These are phyloP conservation scores for Drosophila nigritarsus DNA, from an alignment of 2,888 invertebrate genomes.

Conservation along the genomic window DNA sequence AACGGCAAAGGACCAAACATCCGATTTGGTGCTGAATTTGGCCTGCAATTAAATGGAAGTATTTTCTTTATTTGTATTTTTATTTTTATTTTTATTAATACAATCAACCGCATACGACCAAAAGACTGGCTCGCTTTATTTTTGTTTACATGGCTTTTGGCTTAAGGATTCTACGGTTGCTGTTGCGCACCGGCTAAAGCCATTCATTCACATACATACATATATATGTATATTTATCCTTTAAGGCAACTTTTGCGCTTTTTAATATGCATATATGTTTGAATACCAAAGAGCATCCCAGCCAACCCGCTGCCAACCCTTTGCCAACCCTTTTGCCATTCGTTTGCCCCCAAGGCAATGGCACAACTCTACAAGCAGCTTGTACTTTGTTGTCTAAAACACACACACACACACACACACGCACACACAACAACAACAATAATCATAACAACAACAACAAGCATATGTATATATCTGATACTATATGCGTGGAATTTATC, in stretches of 20 bases:
- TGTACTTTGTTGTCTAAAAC: slow-evolving; percentile 49
- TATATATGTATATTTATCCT: slow-evolving; percentile 37
- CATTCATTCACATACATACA: slow-evolving; percentile 56
- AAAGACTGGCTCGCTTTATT: slow-evolving; percentile 39
- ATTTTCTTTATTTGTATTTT: slow-evolving; percentile 1
- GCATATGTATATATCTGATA: slow-evolving; percentile 35
- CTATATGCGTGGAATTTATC: slow-evolving; percentile 46
- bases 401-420: slow-evolving; percentile 37
- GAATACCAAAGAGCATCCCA: slow-evolving; percentile 22
- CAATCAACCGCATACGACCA: slow-evolving; percentile 14
- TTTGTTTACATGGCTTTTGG: slow-evolving; percentile 50
- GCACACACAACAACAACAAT: slow-evolving; percentile 17
- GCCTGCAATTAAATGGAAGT: slow-evolving; percentile 86
- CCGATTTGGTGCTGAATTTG: slow-evolving; percentile 92
- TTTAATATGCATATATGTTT: slow-evolving; percentile 55
- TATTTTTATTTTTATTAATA: slow-evolving; percentile 16
- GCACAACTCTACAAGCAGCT: slow-evolving; percentile 58
- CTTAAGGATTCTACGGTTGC: slow-evolving; percentile 62
- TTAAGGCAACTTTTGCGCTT: slow-evolving; percentile 67
- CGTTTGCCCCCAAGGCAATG: slow-evolving; percentile 53
- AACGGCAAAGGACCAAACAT: slow-evolving; percentile 95
- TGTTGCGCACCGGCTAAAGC: slow-evolving; percentile 37
- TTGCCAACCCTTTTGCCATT: slow-evolving; percentile 39
- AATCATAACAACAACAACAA: slow-evolving; percentile 16
- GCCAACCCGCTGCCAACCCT: slow-evolving; percentile 7